These are phyloP conservation scores for Poeciliopsis retropinna DNA, from an alignment of 2,113 vertebrate genomes.

Conservation along the genomic window DNA sequence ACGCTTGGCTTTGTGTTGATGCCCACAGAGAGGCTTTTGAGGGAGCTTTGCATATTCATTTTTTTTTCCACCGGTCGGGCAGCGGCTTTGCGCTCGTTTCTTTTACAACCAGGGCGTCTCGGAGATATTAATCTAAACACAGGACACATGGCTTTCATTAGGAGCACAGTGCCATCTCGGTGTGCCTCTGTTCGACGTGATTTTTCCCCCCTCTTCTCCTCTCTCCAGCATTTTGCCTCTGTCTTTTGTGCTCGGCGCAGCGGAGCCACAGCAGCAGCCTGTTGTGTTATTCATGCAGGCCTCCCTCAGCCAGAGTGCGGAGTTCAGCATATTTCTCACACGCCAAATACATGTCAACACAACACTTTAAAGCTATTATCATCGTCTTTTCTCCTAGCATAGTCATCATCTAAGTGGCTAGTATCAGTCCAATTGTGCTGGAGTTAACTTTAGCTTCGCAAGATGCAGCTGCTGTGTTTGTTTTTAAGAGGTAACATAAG, in stretches of 20 bases:
- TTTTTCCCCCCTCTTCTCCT: slow-evolving; percentile 34
- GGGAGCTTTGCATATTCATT: slow-evolving; percentile 84
- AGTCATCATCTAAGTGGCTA: neutral
- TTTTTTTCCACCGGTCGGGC: slow-evolving; percentile 36
- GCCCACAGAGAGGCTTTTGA: slow-evolving; percentile 66
- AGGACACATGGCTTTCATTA: neutral
- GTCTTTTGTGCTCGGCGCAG: slow-evolving; percentile 80
- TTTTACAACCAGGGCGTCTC: neutral
- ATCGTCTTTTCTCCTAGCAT: neutral
- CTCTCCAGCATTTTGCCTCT: slow-evolving; percentile 43
- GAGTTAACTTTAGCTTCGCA: slow-evolving; percentile 10
- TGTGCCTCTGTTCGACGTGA: slow-evolving; percentile 38
- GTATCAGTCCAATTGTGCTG: neutral
- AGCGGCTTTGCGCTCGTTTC: slow-evolving; percentile 31
- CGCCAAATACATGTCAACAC: slow-evolving; percentile 15
- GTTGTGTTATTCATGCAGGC: slow-evolving; percentile 85
- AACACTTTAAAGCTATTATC: neutral
- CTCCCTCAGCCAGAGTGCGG: slow-evolving; percentile 68
- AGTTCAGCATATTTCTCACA: slow-evolving; percentile 71
- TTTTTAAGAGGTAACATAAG: neutral
- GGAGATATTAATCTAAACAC: slow-evolving; percentile 1
- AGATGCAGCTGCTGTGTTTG: neutral
- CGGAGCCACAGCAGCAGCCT: slow-evolving; percentile 61
- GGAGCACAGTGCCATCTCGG: slow-evolving; percentile 1
- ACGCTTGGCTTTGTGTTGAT: slow-evolving; percentile 80